Percentiles rank a stretch among this genome's conserved stretches.
These are phyloP conservation scores for Sylvia borin DNA, from an alignment of 2,797 vertebrate genomes.

Conservation along the genomic window DNA sequence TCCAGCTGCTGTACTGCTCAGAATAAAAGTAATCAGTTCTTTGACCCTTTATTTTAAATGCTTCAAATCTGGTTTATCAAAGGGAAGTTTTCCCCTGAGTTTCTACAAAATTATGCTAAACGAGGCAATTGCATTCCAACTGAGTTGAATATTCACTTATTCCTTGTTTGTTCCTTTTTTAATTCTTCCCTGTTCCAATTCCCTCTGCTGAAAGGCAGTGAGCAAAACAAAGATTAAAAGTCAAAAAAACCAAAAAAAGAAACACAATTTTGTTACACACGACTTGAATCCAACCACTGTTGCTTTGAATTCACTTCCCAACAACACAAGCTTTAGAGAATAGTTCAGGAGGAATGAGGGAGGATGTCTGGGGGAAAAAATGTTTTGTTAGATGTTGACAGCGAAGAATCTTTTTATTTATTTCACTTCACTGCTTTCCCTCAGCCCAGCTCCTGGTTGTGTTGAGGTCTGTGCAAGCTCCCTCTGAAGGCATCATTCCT, in stretches of 20 bases:
- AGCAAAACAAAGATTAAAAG: conserved; percentile 12
- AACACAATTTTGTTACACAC: not conserved
- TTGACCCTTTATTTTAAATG: not conserved
- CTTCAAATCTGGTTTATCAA: not conserved
- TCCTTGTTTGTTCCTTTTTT: conserved; percentile 4
- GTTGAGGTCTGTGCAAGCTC: not conserved
- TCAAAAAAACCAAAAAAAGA: not conserved
- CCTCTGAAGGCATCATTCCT: not conserved
- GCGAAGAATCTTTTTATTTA: not conserved
- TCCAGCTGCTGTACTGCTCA: not conserved
- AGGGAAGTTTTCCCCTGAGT: not conserved
- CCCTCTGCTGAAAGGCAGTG: not conserved
- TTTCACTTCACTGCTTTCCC: not conserved
- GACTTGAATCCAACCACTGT: not conserved
- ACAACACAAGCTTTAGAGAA: not conserved
- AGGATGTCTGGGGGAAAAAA: not conserved
- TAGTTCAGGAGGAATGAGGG: not conserved
- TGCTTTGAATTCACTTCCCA: not conserved
- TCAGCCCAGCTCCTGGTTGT: not conserved
- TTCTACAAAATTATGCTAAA: conserved; percentile 8
- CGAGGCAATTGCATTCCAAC: conserved; percentile 10
- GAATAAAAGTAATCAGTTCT: not conserved
- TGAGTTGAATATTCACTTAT: conserved; percentile 6
- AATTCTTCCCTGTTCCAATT: not conserved
- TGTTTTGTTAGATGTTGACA: not conserved